A percentile compares a stretch with the other conserved stretches of the same genome.
phyloP scores from a whole-genome alignment of 2,113 vertebrate species.

The Tychaedon coryphoeus region DNA sequence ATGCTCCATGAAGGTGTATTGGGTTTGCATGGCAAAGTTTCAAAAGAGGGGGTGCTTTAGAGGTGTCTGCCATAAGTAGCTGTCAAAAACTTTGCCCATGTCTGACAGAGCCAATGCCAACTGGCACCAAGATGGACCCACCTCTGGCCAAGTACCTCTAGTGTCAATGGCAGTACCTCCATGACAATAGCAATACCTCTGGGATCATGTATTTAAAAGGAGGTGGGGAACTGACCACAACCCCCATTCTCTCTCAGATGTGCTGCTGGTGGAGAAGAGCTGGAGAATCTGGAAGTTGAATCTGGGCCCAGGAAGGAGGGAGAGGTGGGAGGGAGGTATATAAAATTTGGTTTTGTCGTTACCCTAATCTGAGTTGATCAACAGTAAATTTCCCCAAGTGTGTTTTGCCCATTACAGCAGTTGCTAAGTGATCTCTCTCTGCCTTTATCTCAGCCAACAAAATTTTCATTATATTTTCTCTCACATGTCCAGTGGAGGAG shows the following conservation, averaged over 20 bases:
- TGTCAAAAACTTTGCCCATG: neutral
- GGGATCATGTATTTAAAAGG: neutral
- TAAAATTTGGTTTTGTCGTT: neutral
- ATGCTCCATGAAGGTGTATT: neutral
- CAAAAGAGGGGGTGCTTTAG: neutral
- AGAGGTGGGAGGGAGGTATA: neutral
- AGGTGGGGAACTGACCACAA: fast-evolving
- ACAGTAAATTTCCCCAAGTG: neutral
- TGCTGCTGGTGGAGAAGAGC: fast-evolving
- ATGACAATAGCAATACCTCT: neutral
- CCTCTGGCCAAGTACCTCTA: neutral
- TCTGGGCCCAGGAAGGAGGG: neutral
- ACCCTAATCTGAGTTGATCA: neutral
- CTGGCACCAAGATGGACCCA: neutral
- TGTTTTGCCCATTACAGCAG: neutral
- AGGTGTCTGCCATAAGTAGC: neutral
- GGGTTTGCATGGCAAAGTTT: neutral
- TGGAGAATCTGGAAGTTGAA: neutral
- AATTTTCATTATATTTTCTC: neutral
- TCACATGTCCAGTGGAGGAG: neutral
- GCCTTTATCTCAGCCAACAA: neutral
- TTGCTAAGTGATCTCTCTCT: neutral
- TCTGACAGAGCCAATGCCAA: neutral
- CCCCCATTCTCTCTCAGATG: fast-evolving
- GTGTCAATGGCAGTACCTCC: neutral